Base-by-base conservation (phyloP, 2,797 vertebrate genomes). In the Enteromius afrohamiltoni region DNA sequence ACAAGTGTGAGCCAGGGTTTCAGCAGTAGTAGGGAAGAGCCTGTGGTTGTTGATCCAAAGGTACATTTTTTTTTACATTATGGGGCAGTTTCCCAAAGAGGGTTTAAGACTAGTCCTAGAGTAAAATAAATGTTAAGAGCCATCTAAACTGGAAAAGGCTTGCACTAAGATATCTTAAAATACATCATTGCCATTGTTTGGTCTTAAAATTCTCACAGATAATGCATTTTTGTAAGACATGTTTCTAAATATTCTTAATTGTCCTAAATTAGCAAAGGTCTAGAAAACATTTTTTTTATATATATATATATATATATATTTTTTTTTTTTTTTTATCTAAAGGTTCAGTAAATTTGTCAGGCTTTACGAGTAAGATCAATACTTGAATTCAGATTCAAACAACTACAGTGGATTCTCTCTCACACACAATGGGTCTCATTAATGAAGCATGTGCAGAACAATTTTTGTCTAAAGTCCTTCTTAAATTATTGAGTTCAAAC, bases 351-450 rank as follows among this genome's bases (percentile, higher is more conserved):
- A 45, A 45, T 45, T 11, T 11, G 13, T 67, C 60, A 67, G 64
- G 19, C 29, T 37, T 74, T n/a, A 53, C 1, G 21, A 29, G 49
- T 14, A 58, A 51, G 3, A 37, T 40, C 51, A 58, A 13, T 75
- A 23, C 19, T n/a, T 6, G 3, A 23, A 23, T 34, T 58, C 4
- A 14, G 4, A 55, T n/a, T 55, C 21, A 45, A 31, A 74, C 29
- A 53, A 40, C 31, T 53, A n/a, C 19, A 37, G 31, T 74, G 13
- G 14, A 23, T 75, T 55, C 26, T 31, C 26, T 11, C 45, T 73
- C 45, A 73, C 16, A 17, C 45, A 73, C 70, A 49, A 6, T 49
- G 45, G 70, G 11, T 75, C 49, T 75, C 49, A 53, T 55, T 75
- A 31, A 14, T 53, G 29, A 75, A 76, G 53, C 29, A 11, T 37